A percentile compares a stretch with the other conserved stretches of the same genome.
Evolutionary conservation across 2,113 vertebrate species (phyloP).

Genomic region (Takifugu flavidus): DNA sequence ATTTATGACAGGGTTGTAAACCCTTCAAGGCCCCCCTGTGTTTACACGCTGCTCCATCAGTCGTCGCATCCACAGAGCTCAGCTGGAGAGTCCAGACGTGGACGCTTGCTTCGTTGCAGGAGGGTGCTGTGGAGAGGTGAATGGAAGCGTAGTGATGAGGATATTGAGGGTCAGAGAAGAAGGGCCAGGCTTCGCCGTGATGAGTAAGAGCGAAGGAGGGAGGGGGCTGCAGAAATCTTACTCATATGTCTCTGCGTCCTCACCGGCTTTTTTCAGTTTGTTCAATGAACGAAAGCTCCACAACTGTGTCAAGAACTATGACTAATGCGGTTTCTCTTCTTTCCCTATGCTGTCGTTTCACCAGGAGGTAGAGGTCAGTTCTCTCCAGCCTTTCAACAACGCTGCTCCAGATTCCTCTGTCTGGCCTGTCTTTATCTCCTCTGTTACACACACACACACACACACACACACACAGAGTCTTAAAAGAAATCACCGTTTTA

Average conservation of each 20-base stretch:
- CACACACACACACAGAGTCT: too few relatives aligned
- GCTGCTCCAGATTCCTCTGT: conserved; percentile 32
- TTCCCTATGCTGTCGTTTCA: conserved; percentile 62
- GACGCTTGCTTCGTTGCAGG: too few relatives aligned
- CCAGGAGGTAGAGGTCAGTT: conserved; percentile 85
- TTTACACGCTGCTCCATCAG: conserved; percentile 42
- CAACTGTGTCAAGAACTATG: conserved; percentile 9
- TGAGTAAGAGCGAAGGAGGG: conserved; percentile 39
- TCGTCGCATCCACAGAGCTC: conserved; percentile 21
- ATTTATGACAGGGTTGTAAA: conserved; percentile 60
- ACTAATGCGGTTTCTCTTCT: conserved; percentile 54
- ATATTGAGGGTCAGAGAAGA: conserved; percentile 56
- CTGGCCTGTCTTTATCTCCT: conserved; percentile 25
- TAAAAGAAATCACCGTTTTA: too few relatives aligned
- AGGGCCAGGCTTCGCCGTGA: conserved; percentile 62
- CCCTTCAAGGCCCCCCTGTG: conserved; percentile 40
- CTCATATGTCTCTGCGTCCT: neutral
- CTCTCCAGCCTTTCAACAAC: conserved; percentile 26
- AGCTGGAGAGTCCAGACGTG: neutral
- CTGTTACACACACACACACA: neutral
- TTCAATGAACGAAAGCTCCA: neutral
- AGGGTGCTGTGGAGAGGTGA: too few relatives aligned
- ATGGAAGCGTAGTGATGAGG: conserved; percentile 15
- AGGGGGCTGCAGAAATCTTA: conserved; percentile 49
- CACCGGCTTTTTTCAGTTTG: neutral